These are phyloP conservation scores for Tenthredo amoena DNA, from an alignment of 2,888 invertebrate genomes.

Conservation along the genomic window DNA sequence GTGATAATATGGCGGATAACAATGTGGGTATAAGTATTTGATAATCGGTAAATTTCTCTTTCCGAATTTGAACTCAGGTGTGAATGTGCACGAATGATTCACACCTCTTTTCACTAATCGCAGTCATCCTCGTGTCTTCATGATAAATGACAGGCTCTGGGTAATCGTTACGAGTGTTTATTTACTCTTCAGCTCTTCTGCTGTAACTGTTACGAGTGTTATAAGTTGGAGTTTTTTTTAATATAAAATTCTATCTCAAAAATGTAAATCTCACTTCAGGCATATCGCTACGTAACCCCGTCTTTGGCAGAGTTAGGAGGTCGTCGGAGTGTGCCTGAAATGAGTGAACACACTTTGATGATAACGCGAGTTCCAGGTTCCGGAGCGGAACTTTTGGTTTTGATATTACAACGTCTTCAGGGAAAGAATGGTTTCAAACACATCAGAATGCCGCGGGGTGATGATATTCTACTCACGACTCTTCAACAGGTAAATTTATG, in stretches of 20 bases:
- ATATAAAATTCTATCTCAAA: neutral
- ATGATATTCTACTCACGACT: slow-evolving; percentile 68
- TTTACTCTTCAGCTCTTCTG: neutral
- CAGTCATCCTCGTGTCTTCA: neutral
- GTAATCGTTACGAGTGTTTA: neutral
- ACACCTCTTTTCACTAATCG: neutral
- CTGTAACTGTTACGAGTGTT: neutral
- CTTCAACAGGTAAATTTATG: slow-evolving; percentile 76
- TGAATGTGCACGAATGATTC: neutral
- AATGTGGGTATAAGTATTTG: neutral
- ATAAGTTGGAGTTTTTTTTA: neutral
- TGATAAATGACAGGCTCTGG: neutral
- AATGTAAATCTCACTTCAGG: slow-evolving; percentile 52
- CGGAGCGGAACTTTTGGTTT: slow-evolving; percentile 82
- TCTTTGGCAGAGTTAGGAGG: slow-evolving; percentile 79
- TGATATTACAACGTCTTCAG: slow-evolving; percentile 81
- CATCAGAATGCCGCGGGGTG: slow-evolving; percentile 78
- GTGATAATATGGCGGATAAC: neutral
- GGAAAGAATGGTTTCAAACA: slow-evolving; percentile 82
- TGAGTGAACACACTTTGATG: slow-evolving; percentile 80
- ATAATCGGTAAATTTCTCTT: neutral
- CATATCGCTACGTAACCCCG: slow-evolving; percentile 77
- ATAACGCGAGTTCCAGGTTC: slow-evolving; percentile 82
- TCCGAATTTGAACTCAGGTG: neutral
- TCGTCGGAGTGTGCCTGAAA: slow-evolving; percentile 75